Base-by-base conservation (phyloP, 1,140 invertebrate species). In the Planococcus citri region DNA sequence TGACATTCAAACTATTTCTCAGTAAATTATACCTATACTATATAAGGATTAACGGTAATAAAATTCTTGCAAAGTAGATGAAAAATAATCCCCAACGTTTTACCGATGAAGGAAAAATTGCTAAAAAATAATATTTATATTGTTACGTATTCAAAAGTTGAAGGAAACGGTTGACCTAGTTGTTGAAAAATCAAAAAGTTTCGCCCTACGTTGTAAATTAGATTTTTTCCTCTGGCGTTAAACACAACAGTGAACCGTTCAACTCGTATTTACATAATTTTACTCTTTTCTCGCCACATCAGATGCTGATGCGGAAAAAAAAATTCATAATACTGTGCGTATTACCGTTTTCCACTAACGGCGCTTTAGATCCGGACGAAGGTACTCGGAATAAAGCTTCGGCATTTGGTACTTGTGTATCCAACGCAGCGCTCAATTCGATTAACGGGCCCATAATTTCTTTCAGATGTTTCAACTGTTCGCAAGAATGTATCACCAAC, bases 371-470 rank as follows among this genome's bases (percentile, higher is more conserved):
- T 27, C 60, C 60, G 21, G 82, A 82, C 70, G 84, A 86, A 10
- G 81, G 75, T 2, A 84, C 83, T 69, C 84, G 78, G 75, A 92
- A 92, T 10, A 91, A 78, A 41, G 90, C 88, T 3, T 86, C 85
- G 33, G 88, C 88, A 75, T 90, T 88, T 0, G 88, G 88, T 20
- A 89, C 82, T 72, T 89, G 88, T 0, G 88, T 89, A 73, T 91
- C 89, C 72, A 91, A 77, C 0, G 88, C 85, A 0, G 89, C 87
- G 20, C 88, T 90, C 0, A 91, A 80, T 74, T 92, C 89, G 87
- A 92, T 91, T 24, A 92, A 76, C 0, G 89, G 89, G 73, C 89
- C 89, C 86, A 92, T 86, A 57, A 91, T 91, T 60, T 87, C 87
- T 73, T 91, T 92, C 6, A 91, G 77, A 79, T 92, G 90, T 75